Evolutionary conservation across 1,140 invertebrate genomes (phyloP), one percentile per base, ranked within the genome.

Genomic region (Ganaspis sp.): DNA sequence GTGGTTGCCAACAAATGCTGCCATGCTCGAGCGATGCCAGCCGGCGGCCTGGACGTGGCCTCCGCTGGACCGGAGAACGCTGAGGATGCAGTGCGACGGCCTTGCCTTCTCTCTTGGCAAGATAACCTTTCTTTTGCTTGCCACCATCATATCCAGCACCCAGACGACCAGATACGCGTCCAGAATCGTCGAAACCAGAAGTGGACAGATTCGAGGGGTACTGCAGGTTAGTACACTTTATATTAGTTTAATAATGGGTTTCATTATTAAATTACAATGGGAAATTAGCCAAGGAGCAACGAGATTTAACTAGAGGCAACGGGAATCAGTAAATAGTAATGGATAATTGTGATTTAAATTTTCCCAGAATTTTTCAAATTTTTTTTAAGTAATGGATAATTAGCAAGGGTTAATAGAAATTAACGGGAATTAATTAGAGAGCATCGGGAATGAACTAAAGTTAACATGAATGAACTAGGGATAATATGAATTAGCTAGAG

Each of bases 161-260:
- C 84, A 83, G 73, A 78, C 84, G 4, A 89, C 87, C n/a, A 88
- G 92, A 23, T 92, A 92, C 85, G 92, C 92, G 54, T 92, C 92
- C 70, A 88, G 92, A 74, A 92, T 93, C 53, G 92, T 94, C 70
- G 92, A 92, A 71, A 94, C 93, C 26, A 93, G 93, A 79, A 93
- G 92, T 80, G 94, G 94, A 69, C 91, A 92, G 69, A 92, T 94
- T 42, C 90, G 93, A 73, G 94, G 94, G 54, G 90, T 93, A 79
- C 79, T 91, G 49, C 90, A 91, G 88, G 90, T 90, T 81, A 73
- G 42, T 80, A 54, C 23, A 23, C 23, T 12, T 23, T 58, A 9
- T 23, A 15, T 45, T 9, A 15, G 12, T 45, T 9, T 45, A 45
- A 45, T 45, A 15, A 45, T n/a, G n/a, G n/a, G n/a, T n/a, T n/a